Conservation (phyloP, 2,888 invertebrate species). For the Beris morrisii region DNA sequence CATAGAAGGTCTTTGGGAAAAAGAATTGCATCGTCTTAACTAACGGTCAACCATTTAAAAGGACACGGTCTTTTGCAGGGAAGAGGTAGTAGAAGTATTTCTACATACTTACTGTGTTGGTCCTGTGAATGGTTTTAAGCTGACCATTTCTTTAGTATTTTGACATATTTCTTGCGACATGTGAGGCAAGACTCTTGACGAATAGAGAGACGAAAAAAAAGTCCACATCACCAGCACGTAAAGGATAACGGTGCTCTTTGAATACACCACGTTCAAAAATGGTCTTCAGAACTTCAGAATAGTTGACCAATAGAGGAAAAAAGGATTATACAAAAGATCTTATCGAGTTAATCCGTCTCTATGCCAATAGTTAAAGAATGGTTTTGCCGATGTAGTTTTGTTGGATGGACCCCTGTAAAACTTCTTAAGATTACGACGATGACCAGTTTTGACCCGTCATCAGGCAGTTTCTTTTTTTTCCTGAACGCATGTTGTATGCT, state of each 20-base stretch:
- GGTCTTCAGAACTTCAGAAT: constrained; percentile 8
- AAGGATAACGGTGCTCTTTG: neutral
- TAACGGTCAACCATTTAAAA: too few species aligned
- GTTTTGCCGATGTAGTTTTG: constrained; percentile 20
- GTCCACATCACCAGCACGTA: neutral
- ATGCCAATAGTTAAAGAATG: constrained; percentile 13
- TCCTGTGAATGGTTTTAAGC: neutral
- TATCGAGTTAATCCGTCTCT: constrained; percentile 31
- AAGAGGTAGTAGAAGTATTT: too few species aligned
- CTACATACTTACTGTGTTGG: too few species aligned
- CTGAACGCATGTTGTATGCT: neutral
- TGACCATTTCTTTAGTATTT: constrained; percentile 25
- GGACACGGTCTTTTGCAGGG: too few species aligned
- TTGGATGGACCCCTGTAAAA: neutral
- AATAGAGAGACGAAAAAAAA: constrained; percentile 1
- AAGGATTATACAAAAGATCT: constrained; percentile 30
- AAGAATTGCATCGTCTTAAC: too few species aligned
- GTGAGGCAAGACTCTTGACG: constrained; percentile 25
- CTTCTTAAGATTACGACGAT: constrained; percentile 6
- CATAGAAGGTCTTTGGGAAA: too few species aligned
- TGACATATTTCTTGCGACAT: constrained; percentile 32
- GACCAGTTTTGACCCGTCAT: constrained; percentile 10
- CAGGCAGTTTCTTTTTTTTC: neutral
- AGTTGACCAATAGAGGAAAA: constrained; percentile 16
- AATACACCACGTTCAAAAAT: constrained; percentile 5